Evolutionary conservation across 2,797 vertebrate genomes (phyloP).

Genomic region (Triplophysa bombifrons): DNA sequence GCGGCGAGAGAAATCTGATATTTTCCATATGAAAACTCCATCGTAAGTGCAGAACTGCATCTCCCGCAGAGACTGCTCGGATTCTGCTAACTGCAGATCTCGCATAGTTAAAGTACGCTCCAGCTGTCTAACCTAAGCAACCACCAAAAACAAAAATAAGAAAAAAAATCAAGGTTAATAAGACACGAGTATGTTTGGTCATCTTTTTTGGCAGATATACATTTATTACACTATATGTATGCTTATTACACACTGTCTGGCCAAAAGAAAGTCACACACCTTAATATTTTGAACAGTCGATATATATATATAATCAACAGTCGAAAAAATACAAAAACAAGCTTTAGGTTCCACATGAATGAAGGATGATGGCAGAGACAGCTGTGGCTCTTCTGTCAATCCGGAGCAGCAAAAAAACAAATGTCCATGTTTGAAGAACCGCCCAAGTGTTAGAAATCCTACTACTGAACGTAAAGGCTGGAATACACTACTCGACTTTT

Average conservation of each 20-base stretch:
- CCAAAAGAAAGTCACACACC: no score
- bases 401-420: not conserved
- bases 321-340: not conserved
- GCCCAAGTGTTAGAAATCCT: not conserved
- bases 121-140: constrained; percentile 83
- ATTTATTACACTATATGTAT: no score
- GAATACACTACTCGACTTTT: no score
- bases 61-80: constrained; percentile 84
- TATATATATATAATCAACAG: not conserved
- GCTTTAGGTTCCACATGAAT: not conserved
- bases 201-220: not conserved
- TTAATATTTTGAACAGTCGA: no score
- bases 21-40: constrained; percentile 94
- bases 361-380: constrained; percentile 50
- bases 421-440: not conserved
- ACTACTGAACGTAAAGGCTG: not conserved
- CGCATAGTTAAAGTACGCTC: constrained; percentile 86
- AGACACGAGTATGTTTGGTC: not conserved
- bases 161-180: not conserved
- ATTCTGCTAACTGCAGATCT: constrained; percentile 88
- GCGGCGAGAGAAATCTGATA: constrained; percentile 86
- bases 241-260: no score
- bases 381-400: constrained; percentile 50
- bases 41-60: constrained; percentile 89
- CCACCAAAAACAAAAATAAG: not conserved